Evolutionary conservation across 1,140 invertebrate species (phyloP), one percentile per base, ranked within the genome.

Genomic region (Gonatopus flavifemur): DNA sequence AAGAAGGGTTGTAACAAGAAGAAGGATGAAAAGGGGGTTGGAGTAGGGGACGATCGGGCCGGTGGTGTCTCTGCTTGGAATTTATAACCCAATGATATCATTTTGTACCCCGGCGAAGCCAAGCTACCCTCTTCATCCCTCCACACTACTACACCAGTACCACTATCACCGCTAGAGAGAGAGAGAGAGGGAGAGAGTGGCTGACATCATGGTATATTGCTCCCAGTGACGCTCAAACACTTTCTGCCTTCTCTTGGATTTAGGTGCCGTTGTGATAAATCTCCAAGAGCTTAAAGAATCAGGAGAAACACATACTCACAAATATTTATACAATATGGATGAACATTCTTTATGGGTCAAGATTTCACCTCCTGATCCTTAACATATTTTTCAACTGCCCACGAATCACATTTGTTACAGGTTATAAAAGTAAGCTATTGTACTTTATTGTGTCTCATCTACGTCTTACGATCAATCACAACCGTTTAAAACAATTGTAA

Each of bases 61-160:
- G 63, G 43, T 53, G 57, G 66, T 74, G 69, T 75, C 71, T 74
- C 69, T 67, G 69, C 65, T 72, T 64, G 64, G 64, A 76, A 76
- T 76, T 76, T 74, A 76, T 73, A 72, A 73, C 72, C 70, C 71
- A 74, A 76, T 76, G 73, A 74, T 76, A 74, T 73, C 70, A 76
- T 76, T 75, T 76, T 75, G 70, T 75, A 69, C 67, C 68, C 67
- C 56, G 55, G 69, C 57, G 56, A 71, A 69, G 69, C 62, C 68
- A 67, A 66, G 46, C 68, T 56, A 66, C 58, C 65, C 65, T 59
- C 57, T 49, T 54, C 52, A 49, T n/a, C n/a, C n/a, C n/a, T n/a
- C n/a, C n/a, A n/a, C n/a, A n/a, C n/a, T n/a, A 35, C 49, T 49
- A 45, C 47, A 41, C 48, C 31, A 16, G 18, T n/a, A n/a, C n/a